These are phyloP conservation scores for Actinemys pallida DNA, from an alignment of 2,113 vertebrate genomes.

Conservation along the genomic window DNA sequence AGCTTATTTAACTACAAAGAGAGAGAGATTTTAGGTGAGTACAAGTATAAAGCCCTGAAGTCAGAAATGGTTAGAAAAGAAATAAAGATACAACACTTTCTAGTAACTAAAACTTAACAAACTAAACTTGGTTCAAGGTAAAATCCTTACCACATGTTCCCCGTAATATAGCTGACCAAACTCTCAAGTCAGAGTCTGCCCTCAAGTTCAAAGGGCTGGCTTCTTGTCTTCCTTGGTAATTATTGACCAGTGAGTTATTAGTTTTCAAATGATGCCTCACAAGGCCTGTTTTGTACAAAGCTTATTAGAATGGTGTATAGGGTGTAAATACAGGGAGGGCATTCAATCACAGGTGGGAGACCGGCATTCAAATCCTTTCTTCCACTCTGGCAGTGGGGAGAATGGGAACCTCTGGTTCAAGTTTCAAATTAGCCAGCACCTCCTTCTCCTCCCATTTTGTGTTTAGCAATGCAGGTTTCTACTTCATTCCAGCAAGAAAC, in stretches of 20 bases:
- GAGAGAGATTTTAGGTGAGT: too few relatives aligned
- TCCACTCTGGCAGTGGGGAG: background rate
- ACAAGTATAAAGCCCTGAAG: too few relatives aligned
- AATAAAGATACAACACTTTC: background rate
- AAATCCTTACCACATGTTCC: background rate
- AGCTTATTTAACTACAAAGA: too few relatives aligned
- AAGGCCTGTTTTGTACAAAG: background rate
- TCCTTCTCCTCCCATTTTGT: background rate
- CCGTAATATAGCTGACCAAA: background rate
- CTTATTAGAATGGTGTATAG: background rate
- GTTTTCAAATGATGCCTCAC: background rate
- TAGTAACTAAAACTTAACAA: background rate
- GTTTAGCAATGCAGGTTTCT: background rate
- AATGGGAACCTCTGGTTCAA: background rate
- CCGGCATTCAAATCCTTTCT: background rate
- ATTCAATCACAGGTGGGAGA: background rate
- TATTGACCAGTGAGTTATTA: background rate
- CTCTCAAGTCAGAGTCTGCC: background rate
- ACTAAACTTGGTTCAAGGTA: too few relatives aligned
- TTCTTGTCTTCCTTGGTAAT: background rate
- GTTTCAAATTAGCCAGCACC: background rate
- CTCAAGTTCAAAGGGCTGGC: background rate
- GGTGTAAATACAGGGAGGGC: background rate
- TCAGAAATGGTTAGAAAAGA: too few relatives aligned
- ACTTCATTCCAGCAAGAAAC: background rate